These are phyloP conservation scores for Ericerus pela DNA, from an alignment of 1,140 invertebrate genomes.

Conservation along the genomic window DNA sequence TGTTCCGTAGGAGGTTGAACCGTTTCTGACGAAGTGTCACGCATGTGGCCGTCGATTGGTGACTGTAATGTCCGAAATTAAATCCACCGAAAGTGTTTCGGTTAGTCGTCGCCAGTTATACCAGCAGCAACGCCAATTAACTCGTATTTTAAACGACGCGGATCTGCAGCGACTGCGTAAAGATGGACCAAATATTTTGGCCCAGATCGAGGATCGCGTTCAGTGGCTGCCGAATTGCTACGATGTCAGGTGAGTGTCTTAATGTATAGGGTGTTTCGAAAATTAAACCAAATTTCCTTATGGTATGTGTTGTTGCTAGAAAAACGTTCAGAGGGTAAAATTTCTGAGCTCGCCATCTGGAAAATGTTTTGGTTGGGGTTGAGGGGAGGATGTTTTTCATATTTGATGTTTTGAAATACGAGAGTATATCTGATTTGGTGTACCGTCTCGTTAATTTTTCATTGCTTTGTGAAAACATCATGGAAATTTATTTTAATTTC, in stretches of 20 bases:
- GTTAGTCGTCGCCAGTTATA: slow-evolving; percentile 34
- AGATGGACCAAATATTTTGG: slow-evolving; percentile 33
- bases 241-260: slow-evolving; percentile 29
- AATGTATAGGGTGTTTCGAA: too few species aligned
- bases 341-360: too few species aligned
- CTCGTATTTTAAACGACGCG: slow-evolving; percentile 35
- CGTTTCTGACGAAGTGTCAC: slow-evolving; percentile 35
- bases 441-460: too few species aligned
- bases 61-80: slow-evolving; percentile 35
- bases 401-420: too few species aligned
- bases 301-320: too few species aligned
- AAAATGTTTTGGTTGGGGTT: too few species aligned
- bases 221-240: slow-evolving; percentile 30
- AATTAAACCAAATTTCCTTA: too few species aligned
- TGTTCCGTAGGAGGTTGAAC: slow-evolving; percentile 33
- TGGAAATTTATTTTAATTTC: too few species aligned
- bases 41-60: slow-evolving; percentile 35
- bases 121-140: slow-evolving; percentile 35
- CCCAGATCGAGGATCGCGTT: slow-evolving; percentile 35
- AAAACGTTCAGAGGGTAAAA: too few species aligned
- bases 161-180: slow-evolving; percentile 35
- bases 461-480: too few species aligned
- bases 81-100: slow-evolving; percentile 28
- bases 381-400: too few species aligned
- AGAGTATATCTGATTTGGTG: too few species aligned